phyloP scores from a whole-genome alignment of 2,888 invertebrate genomes.

The Tenthredo livida region DNA sequence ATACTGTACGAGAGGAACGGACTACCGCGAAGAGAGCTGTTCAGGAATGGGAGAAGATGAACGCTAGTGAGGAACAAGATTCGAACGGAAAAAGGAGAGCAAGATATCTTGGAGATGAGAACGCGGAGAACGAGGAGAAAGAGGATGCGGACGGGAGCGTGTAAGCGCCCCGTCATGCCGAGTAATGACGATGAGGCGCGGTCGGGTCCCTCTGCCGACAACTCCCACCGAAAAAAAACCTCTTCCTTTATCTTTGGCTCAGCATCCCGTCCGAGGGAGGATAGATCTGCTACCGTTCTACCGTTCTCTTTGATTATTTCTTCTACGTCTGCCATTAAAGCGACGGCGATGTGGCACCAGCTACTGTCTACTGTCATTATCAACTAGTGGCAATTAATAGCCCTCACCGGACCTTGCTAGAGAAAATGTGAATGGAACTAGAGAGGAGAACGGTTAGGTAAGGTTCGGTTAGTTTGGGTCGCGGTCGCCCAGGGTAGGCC shows the following conservation, averaged over 20 bases:
- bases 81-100: slow-evolving; percentile 35
- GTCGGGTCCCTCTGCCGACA: slow-evolving; percentile 43
- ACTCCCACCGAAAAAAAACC: slow-evolving; percentile 50
- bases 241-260: slow-evolving; percentile 65
- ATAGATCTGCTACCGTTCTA: slow-evolving; percentile 66
- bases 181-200: slow-evolving; percentile 74
- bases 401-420: slow-evolving; percentile 33
- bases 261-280: slow-evolving; percentile 61
- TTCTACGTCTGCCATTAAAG: slow-evolving; percentile 64
- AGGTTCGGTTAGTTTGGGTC: slow-evolving; percentile 4
- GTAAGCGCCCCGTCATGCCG: slow-evolving; percentile 74
- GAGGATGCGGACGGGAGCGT: slow-evolving; percentile 41
- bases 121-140: slow-evolving; percentile 5
- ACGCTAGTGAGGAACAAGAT: slow-evolving; percentile 20
- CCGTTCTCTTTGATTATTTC: slow-evolving; percentile 59
- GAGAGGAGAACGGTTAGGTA: slow-evolving; percentile 25
- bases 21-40: slow-evolving; percentile 1
- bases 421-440: slow-evolving; percentile 50
- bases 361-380: slow-evolving; percentile 61
- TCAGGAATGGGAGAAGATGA: slow-evolving; percentile 17
- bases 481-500: not conserved
- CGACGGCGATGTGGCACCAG: slow-evolving; percentile 60
- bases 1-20: not conserved
- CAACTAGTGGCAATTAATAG: slow-evolving; percentile 54
- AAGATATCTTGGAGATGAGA: slow-evolving; percentile 18